phyloP scores from a whole-genome alignment of 2,113 vertebrate species.

The Bos javanicus region DNA sequence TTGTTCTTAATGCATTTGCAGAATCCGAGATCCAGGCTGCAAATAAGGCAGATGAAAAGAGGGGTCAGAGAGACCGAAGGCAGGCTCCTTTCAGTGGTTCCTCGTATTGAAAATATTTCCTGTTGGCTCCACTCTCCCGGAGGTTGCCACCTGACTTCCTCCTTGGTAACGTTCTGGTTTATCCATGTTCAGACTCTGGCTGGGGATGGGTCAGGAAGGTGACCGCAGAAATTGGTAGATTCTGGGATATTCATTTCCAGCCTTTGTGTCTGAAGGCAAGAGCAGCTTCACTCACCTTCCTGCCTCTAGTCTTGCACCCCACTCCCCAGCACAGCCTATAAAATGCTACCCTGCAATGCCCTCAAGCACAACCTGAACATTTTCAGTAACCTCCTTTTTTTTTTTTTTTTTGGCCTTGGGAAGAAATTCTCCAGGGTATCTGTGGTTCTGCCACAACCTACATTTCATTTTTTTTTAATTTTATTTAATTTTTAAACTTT shows the following conservation, averaged over 20 bases:
- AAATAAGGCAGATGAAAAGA: slow-evolving; percentile 68
- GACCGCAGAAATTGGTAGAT: neutral
- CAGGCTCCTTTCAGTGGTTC: slow-evolving; percentile 10
- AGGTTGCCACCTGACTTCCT: neutral
- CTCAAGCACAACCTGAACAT: neutral
- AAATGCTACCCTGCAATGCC: neutral
- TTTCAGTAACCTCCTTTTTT: neutral
- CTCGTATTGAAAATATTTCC: neutral
- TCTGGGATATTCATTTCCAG: slow-evolving; percentile 14
- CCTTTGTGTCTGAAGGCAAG: neutral
- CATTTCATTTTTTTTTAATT: neutral
- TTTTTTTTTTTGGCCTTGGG: neutral
- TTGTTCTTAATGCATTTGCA: slow-evolving; percentile 80
- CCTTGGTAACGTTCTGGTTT: neutral
- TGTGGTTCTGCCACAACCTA: neutral
- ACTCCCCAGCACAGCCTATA: neutral
- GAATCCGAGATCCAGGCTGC: slow-evolving; percentile 72
- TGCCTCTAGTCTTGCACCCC: neutral
- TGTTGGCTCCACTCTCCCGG: neutral
- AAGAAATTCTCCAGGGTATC: neutral
- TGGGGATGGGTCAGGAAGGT: neutral
- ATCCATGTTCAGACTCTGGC: neutral
- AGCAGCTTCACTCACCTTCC: neutral
- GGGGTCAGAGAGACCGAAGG: slow-evolving; percentile 36
- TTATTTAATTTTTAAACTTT: too few species aligned